Percentiles rank a stretch among this genome's conserved stretches.
These are phyloP conservation scores for Cygnus buccinator DNA, from an alignment of 2,113 vertebrate genomes.

Conservation along the genomic window DNA sequence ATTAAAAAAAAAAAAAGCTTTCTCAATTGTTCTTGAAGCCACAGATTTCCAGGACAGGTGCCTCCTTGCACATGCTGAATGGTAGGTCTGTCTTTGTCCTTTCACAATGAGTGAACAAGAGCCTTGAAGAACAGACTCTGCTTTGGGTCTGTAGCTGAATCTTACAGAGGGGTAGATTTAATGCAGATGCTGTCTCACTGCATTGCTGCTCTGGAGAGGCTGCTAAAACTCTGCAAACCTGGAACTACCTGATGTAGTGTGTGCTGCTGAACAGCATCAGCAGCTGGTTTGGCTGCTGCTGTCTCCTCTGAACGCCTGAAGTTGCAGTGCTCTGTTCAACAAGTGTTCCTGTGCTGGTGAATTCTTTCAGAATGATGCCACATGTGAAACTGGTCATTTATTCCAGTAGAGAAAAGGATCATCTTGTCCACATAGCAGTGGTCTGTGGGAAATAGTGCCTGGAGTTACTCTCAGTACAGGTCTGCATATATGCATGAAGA, in stretches of 20 bases:
- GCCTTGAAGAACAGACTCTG: not conserved
- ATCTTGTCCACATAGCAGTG: not conserved
- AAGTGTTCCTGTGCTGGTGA: not conserved
- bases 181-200: not conserved
- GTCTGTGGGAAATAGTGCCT: too few relatives aligned
- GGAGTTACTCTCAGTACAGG: not conserved
- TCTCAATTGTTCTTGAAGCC: not conserved
- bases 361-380: not conserved
- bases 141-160: not conserved
- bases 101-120: not conserved
- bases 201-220: not conserved
- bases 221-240: not conserved
- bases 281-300: not conserved
- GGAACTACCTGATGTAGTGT: not conserved
- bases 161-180: not conserved
- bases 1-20: not conserved
- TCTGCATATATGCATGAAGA: not conserved
- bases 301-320: not conserved
- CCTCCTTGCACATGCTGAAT: not conserved
- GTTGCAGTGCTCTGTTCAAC: not conserved
- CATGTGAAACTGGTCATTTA: not conserved
- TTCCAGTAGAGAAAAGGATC: not conserved
- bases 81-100: not conserved
- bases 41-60: not conserved
- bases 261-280: not conserved